Evolutionary conservation across 2,113 vertebrate species (phyloP).

Genomic region (Corythaeola cristata): DNA sequence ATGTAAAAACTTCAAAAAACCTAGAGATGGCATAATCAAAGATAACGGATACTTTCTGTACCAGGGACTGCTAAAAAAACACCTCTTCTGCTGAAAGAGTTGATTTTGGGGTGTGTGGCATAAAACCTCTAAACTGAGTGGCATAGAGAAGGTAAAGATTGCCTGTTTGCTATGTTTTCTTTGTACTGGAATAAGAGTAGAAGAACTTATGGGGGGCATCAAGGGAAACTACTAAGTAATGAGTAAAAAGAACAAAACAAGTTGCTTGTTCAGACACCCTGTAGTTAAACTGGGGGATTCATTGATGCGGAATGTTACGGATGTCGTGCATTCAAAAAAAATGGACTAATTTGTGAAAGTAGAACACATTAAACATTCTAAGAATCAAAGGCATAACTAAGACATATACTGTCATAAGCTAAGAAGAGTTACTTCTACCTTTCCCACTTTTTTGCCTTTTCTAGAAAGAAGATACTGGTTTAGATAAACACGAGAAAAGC

Average conservation of each 20-base stretch:
- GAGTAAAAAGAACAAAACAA: neutral
- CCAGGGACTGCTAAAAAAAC: neutral
- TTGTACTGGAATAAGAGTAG: neutral
- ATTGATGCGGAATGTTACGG: neutral
- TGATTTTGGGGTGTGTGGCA: neutral
- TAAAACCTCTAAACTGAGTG: neutral
- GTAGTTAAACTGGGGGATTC: neutral
- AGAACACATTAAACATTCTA: neutral
- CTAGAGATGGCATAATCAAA: neutral
- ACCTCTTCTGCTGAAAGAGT: neutral
- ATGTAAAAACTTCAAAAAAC: neutral
- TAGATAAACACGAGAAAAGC: neutral
- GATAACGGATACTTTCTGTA: neutral
- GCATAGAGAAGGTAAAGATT: neutral
- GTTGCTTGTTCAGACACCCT: neutral
- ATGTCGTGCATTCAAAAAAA: neutral
- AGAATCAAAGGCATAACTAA: neutral
- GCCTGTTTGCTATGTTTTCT: neutral
- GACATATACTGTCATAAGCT: neutral
- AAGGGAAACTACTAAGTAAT: neutral
- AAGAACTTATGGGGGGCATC: neutral
- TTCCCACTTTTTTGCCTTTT: neutral
- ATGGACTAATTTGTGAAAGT: neutral
- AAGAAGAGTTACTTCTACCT: neutral
- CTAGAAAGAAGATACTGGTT: neutral